Base-by-base conservation (phyloP, 1,140 invertebrate species). In the Zaprionus tsacasi region DNA sequence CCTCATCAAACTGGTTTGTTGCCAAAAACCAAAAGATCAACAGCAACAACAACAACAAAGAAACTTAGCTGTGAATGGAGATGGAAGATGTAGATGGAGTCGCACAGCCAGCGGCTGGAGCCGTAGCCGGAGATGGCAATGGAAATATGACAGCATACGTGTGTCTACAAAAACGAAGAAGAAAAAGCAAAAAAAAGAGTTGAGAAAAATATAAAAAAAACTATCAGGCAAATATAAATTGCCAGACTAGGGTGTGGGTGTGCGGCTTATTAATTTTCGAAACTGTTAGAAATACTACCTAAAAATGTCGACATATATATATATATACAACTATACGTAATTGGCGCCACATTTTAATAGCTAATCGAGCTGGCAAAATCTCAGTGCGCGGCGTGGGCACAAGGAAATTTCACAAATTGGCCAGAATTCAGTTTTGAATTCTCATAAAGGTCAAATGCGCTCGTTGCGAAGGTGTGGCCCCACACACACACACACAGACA, bases 71-170 rank as follows among this genome's bases (percentile, higher is more conserved):
- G 11, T 54, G 30, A 65, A 57, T 54, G 40, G 36, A 72, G 63
- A 17, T 65, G 30, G 35, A 30, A 63, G 57, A 17, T 77, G 69
- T 21, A 78, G 72, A 35, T 48, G 33, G 17, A 45, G 58, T 6
- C 45, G 17, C 45, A 48, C 45, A 30, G 27, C 6, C 27, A 21
- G 21, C 21, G 21, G 21, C 21, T 21, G 27, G 27, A 25, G 45
- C 45, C 50, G 33, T 38, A 13, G 38, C 25, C 56, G 59, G 38
- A 66, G 63, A 50, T 56, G 67, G 70, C 63, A 79, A 79, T 79
- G 67, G 57, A 60, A 82, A 63, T 56, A 88, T 87, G 83, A 87
- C 83, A 88, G 83, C 80, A 83, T 88, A 80, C 83, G 82, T 87
- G 82, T 88, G 82, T 70, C 70, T 67, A 76, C 64, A 72, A 71